Evolutionary conservation across 2,113 vertebrate species (phyloP), one percentile per base, ranked within the genome.

Genomic region (Bostrychus sinensis): DNA sequence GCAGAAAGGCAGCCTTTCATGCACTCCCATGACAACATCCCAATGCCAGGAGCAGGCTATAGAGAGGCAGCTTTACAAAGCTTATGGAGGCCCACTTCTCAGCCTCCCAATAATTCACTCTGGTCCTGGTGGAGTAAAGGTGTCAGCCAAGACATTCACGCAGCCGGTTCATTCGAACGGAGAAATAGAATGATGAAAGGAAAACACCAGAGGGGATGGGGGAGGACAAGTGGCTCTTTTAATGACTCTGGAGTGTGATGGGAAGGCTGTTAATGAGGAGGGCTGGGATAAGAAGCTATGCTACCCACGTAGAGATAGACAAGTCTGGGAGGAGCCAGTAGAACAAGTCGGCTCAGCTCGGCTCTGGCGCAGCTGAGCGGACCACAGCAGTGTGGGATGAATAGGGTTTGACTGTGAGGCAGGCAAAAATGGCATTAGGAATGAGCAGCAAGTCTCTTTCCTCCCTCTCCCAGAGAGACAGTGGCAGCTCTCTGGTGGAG

Each of bases 251-350:
- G 77, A 78, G 76, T 82, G 81, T 66, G 75, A 87, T 86, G 83
- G 85, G 86, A 81, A 83, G 79, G 81, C 66, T 71, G 74, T 77
- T 91, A 89, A 89, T 89, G 79, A 89, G 82, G 70, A 86, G 76
- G 84, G 76, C 60, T 83, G 84, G 83, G 80, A 88, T 86, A 70
- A 84, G 71, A 84, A 58, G 81, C 43, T 56, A 41, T 64, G 62
- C 82, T 79, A 87, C 82, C 87, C 82, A 83, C 75, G 34, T 81
- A 72, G 67, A 80, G 60, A 57, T 53, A 67, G 67, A 58, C 54
- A 80, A 77, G 50, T 45, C 71, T 56, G 72, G 72, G 82, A 83
- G 81, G 81, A 86, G 84, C 61, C 59, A 60, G 66, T 17, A 41
- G 75, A 81, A 54, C 32, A 66, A 61, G 51, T 57, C 25, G 3